These are phyloP conservation scores for Vireo altiloquus DNA, from an alignment of 2,113 vertebrate genomes.

Conservation along the genomic window DNA sequence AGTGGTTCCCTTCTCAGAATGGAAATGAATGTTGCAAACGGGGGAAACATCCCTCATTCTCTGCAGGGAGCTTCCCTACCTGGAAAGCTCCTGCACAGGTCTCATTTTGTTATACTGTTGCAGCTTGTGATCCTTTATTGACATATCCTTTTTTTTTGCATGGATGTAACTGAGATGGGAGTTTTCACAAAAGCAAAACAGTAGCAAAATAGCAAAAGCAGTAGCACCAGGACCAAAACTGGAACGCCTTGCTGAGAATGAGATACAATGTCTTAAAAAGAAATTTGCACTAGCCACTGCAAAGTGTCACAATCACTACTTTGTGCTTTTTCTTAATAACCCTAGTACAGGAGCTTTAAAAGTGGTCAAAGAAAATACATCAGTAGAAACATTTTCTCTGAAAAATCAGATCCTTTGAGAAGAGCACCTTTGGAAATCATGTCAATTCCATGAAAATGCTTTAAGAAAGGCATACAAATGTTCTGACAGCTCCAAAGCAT, in stretches of 20 bases:
- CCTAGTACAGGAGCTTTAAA: background rate
- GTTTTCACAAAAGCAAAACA: background rate
- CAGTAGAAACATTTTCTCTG: background rate
- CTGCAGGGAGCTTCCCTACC: background rate
- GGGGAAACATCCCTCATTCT: background rate
- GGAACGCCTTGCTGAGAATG: background rate
- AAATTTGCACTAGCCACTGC: background rate
- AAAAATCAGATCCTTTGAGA: background rate
- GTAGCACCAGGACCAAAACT: background rate
- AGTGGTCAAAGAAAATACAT: background rate
- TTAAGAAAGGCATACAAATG: background rate
- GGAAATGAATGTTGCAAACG: background rate
- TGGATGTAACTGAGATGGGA: background rate
- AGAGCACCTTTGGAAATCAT: background rate
- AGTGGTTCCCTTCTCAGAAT: background rate
- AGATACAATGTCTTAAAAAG: background rate
- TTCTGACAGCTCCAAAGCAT: background rate
- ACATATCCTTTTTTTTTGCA: background rate
- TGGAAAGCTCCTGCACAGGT: background rate
- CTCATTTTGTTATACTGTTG: background rate
- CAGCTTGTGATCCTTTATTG: background rate
- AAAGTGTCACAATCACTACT: background rate
- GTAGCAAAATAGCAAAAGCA: background rate
- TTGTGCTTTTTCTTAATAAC: background rate
- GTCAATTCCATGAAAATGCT: background rate